These are phyloP conservation scores for Bradypodion pumilum DNA, from an alignment of 2,797 vertebrate species.

Conservation along the genomic window DNA sequence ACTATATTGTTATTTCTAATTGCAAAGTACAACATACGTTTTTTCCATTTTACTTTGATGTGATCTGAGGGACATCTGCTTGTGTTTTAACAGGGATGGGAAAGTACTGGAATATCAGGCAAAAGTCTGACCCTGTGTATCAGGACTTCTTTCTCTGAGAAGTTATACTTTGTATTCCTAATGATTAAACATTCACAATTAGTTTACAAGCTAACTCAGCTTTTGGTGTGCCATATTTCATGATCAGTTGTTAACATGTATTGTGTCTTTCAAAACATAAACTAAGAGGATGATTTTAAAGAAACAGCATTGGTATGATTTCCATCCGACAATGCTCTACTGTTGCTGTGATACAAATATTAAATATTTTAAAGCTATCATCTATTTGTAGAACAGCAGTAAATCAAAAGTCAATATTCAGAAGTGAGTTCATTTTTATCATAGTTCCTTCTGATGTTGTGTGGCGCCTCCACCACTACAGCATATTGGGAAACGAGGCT, in stretches of 20 bases:
- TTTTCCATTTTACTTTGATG: constrained; percentile 22
- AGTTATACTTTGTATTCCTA: constrained; percentile 16
- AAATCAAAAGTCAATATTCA: background rate
- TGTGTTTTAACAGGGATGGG: background rate
- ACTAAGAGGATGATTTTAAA: background rate
- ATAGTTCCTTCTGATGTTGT: too few species aligned
- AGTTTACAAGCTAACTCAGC: background rate
- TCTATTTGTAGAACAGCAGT: background rate
- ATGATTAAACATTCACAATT: constrained; percentile 28
- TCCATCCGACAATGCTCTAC: background rate
- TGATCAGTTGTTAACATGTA: constrained; percentile 3
- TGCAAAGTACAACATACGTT: background rate
- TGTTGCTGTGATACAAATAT: background rate
- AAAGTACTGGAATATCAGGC: background rate
- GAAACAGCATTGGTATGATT: background rate
- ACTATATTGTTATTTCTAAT: background rate
- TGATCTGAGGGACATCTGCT: background rate
- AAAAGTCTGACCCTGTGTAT: background rate
- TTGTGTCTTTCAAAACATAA: constrained; percentile 38
- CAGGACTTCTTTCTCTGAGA: constrained; percentile 18
- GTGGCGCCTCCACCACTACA: too few species aligned
- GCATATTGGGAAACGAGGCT: too few species aligned
- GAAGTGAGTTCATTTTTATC: background rate
- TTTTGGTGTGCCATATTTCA: background rate
- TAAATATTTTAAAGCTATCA: background rate